Evolutionary conservation across 2,113 vertebrate species (phyloP).

Genomic region (Rhea americana): DNA sequence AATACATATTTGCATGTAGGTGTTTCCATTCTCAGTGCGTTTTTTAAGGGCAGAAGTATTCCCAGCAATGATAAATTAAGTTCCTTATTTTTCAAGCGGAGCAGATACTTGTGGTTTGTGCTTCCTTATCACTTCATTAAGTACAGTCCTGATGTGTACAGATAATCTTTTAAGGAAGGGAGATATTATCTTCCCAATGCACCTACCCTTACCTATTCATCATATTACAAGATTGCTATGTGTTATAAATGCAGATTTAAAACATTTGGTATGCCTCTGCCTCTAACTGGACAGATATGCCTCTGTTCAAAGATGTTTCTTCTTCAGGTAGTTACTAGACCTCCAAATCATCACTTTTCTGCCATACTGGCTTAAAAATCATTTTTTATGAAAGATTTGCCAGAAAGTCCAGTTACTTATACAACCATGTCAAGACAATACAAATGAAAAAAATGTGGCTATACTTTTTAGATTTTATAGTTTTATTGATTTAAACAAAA

Average conservation of each 20-base stretch:
- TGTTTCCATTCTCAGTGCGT: neutral
- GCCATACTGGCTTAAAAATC: neutral
- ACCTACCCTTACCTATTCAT: neutral
- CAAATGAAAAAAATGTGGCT: neutral
- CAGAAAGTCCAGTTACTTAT: neutral
- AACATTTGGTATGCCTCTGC: neutral
- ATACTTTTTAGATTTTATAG: neutral
- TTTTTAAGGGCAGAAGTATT: neutral
- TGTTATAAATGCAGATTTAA: neutral
- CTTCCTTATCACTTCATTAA: neutral
- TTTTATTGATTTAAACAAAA: neutral
- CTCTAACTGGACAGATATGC: neutral
- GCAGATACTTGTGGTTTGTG: neutral
- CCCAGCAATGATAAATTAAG: neutral
- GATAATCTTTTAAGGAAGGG: neutral
- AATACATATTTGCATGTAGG: neutral
- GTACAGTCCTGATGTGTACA: neutral
- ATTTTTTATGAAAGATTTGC: neutral
- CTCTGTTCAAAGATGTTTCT: neutral
- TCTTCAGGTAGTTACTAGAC: neutral
- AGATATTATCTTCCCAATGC: neutral
- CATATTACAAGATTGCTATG: neutral
- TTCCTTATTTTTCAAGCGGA: neutral
- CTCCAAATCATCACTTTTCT: neutral
- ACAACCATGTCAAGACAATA: neutral